Evolutionary conservation across 2,888 invertebrate genomes (phyloP).

Genomic region (Charanyca ferruginea): DNA sequence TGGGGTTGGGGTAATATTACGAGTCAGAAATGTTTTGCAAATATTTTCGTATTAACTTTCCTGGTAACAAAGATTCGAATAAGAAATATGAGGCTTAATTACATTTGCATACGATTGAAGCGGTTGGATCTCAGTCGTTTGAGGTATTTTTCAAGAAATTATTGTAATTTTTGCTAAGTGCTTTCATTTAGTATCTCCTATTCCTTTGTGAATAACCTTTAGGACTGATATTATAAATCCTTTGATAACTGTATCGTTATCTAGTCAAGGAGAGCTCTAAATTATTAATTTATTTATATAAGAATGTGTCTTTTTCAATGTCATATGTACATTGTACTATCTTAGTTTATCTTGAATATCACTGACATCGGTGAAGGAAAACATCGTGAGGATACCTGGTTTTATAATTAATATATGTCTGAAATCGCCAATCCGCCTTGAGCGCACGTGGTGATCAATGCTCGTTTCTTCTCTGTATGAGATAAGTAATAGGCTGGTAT

Average conservation of each 20-base stretch:
- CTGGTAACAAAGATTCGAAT: constrained; percentile 11
- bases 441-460: too few species aligned
- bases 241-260: not conserved
- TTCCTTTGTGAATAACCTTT: not conserved
- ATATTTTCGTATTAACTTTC: constrained; percentile 44
- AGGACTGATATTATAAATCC: not conserved
- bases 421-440: too few species aligned
- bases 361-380: too few species aligned
- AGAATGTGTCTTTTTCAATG: too few species aligned
- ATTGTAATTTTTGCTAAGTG: not conserved
- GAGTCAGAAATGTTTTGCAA: constrained; percentile 37
- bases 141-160: not conserved
- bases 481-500: too few species aligned
- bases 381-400: too few species aligned
- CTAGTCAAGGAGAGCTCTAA: too few species aligned
- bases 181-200: not conserved
- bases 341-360: too few species aligned
- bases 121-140: not conserved
- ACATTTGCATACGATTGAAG: constrained; percentile 36
- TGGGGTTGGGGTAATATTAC: constrained; percentile 20
- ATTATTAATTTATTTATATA: too few species aligned
- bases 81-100: constrained; percentile 27
- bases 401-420: too few species aligned
- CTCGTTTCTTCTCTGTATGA: too few species aligned
- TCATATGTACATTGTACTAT: too few species aligned